Base-by-base conservation (phyloP, 2,797 vertebrate genomes). In the Melanotaenia parkinsoni region DNA sequence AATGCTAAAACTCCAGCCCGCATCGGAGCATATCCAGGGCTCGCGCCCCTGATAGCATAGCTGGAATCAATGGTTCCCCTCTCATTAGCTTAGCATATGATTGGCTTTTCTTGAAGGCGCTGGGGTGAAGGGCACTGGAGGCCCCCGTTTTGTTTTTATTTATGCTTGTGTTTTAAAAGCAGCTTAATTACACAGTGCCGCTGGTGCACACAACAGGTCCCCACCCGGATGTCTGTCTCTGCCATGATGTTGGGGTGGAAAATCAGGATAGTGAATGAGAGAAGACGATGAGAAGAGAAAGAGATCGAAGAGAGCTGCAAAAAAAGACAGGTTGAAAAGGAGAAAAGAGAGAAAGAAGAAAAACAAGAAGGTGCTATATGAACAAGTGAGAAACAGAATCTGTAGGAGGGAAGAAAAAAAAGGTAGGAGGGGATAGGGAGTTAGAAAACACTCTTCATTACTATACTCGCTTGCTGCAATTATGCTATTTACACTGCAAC, bases 31-130 rank as follows among this genome's bases (percentile, higher is more conserved):
- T 64, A 88, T 84, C 88, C 89, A 83, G 76, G 68, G 76, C 86
- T 68, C 47, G 58, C 14, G 59, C 87, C 74, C 87, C 88, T 77
- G 78, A 84, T 83, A 90, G 89, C 82, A 68, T 82, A 70, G 84
- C 86, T 84, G 72, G 87, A 91, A 93, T 90, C 89, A 89, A 90
- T 91, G 87, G 74, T 73, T 83, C 57, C 85, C 84, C 89, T 85
- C 88, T 91, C 90, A 92, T 93, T 92, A 92, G 89, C 88, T 87
- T 88, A 91, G 89, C 87, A 89, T 90, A 92, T 91, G 91, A 92
- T 90, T 91, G 91, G 89, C 86, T 91, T 88, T 89, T 87, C 88
- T 88, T 78, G 78, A 84, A 90, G 88, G 84, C 79, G 71, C 86
- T 45, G 67, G 80, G 90, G 87, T 82, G 86, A 86, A 91, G 91